Base-by-base conservation (phyloP, 2,888 invertebrate species). In the Tipula confusa region DNA sequence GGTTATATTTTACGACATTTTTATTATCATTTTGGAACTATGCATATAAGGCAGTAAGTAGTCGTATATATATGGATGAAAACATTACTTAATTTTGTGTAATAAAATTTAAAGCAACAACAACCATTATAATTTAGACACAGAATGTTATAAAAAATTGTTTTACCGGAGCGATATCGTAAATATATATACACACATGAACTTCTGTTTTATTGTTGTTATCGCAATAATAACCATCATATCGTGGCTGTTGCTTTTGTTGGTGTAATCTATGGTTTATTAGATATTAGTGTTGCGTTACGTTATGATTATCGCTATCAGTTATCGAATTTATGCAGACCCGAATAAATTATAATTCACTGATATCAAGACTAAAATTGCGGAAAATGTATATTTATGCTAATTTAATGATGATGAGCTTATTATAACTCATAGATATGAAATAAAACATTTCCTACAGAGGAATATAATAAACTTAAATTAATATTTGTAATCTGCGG, bases 11-110 rank as follows among this genome's bases (percentile, higher is more conserved):
- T 64, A 64, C 64, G 64, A 64, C 64, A 64, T 64, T 64, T 64
- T 64, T 64, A 64, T 64, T 64, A 64, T 64, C 64, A 64, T 64
- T 64, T 64, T 64, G 64, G 64, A 64, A 64, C 64, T 64, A 64
- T 64, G 64, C 64, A 64, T 64, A 64, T 64, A 64, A 64, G 64
- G 64, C 24, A 18, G 64, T 64, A 64, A 64, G 64, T 64, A 64
- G 64, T 64, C 64, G 64, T 9, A 9, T 43, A 43, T 43, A n/a
- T 15, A 7, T 43, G 43, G 15, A 43, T 43, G 43, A 18, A 15
- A 43, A 43, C 43, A 64, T 64, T 64, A 64, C 64, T 64, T 64
- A 64, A 64, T 64, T 64, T 64, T 9, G 24, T 24, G 11, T 64
- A 24, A 64, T 64, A 64, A 64, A 64, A 64, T 24, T 64, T 64